Evolutionary conservation across 2,797 vertebrate species (phyloP), one percentile per base, ranked within the genome.

Genomic region (Siniperca undulata): DNA sequence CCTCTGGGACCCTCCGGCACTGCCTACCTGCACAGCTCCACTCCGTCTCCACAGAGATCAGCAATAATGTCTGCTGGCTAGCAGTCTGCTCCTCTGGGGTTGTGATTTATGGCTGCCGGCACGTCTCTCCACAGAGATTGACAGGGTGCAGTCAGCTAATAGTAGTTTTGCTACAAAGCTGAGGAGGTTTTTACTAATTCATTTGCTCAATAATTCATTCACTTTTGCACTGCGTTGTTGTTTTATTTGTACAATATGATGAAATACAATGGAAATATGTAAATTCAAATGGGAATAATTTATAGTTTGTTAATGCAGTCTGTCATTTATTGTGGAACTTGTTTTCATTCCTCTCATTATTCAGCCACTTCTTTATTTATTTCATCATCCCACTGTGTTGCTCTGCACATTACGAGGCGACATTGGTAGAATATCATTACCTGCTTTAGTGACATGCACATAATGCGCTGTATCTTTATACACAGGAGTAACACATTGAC

Each of bases 251-350:
- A 60, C 30, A 67, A 56, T 55, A 1, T 93, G 88, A 93, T 84
- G 86, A 80, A 89, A 92, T 72, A 78, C 75, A 81, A 75, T 48
- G 58, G 55, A 90, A 92, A 86, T 88, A 84, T 91, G 83, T 80
- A 70, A 85, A 89, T 88, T 58, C 5, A 67, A 87, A 71, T 27
- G 2, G 61, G 77, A 86, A 89, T 91, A 85, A 92, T 93, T 92
- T 60, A 83, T 84, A 74, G 38, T 50, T 86, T 84, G 44, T 86
- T 82, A 70, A 78, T 83, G 58, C 71, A 78, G 68, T 67, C 80
- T 85, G 78, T 86, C 78, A 72, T 85, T 91, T 84, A 81, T 69
- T 59, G 74, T 77, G 44, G 19, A 59, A 61, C 68, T 72, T 80
- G 60, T 91, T 85, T 87, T 77, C 62, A 46, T 80, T 73, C 80